These are phyloP conservation scores for Lota lota DNA, from an alignment of 2,113 vertebrate species.

Conservation along the genomic window DNA sequence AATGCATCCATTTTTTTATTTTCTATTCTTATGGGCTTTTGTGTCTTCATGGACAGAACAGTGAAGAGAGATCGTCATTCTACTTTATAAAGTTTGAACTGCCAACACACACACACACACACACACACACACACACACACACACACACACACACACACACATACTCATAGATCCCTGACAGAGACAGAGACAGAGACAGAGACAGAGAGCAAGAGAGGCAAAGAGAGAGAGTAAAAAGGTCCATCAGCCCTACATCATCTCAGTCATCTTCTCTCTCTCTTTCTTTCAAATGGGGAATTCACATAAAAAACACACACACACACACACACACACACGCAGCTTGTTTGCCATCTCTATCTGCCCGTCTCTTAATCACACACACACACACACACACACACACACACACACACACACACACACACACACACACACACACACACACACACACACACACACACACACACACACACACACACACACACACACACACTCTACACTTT, in stretches of 20 bases:
- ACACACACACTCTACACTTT: not conserved
- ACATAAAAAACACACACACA: not conserved
- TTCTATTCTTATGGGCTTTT: no score
- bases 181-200: not conserved
- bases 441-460: not conserved
- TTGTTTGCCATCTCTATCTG: no score
- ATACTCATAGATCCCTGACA: not conserved
- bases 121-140: no score
- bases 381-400: constrained; percentile 1
- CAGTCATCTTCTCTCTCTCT: not conserved
- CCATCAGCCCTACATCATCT: not conserved
- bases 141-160: no score
- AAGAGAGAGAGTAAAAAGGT: not conserved
- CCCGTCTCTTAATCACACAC: not conserved
- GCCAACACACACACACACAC: no score
- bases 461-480: no score
- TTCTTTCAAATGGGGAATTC: not conserved
- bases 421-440: not conserved
- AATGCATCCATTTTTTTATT: no score
- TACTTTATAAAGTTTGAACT: no score
- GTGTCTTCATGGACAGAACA: no score
- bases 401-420: not conserved
- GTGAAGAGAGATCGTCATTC: no score
- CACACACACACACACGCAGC: not conserved
- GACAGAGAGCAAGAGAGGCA: not conserved